Conservation (phyloP, 2,888 invertebrate genomes). For the Linnaemya tessellans region DNA sequence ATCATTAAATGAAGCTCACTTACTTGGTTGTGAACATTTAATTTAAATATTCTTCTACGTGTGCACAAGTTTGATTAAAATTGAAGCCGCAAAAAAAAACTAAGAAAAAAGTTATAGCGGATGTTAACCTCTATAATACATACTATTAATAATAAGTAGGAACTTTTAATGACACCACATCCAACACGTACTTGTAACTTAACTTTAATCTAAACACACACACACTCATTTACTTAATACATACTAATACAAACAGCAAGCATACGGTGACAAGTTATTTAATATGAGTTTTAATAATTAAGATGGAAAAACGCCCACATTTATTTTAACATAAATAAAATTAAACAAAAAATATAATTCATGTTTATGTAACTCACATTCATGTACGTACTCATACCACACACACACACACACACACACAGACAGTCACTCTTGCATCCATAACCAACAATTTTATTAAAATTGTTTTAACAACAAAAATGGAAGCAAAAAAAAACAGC, state of each 20-base stretch:
- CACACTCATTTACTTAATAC: neutral
- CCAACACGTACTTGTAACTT: conserved; percentile 57
- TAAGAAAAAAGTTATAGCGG: conserved; percentile 50
- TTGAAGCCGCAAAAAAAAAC: conserved; percentile 7
- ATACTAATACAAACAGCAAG: conserved; percentile 7
- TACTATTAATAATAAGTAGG: conserved; percentile 36
- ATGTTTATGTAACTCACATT: neutral
- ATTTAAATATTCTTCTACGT: conserved; percentile 30
- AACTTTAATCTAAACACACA: conserved; percentile 1
- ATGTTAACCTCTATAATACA: conserved; percentile 62
- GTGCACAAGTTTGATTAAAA: conserved; percentile 46
- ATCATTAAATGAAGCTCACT: neutral
- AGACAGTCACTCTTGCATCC: neutral
- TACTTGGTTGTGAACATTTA: neutral
- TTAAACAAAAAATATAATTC: conserved; percentile 46
- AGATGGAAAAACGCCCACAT: conserved; percentile 27
- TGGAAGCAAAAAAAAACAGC: conserved; percentile 12
- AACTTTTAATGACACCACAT: conserved; percentile 69
- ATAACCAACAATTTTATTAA: conserved; percentile 46
- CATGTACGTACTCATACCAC: neutral
- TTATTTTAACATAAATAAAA: conserved; percentile 25
- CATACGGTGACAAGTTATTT: conserved; percentile 48
- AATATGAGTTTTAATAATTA: conserved; percentile 54
- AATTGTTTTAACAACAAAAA: conserved; percentile 45
- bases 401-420: no score